Percentiles rank a stretch among this genome's conserved stretches.
phyloP scores from a whole-genome alignment of 2,888 invertebrate genomes.

The Spicauda simplicius region DNA sequence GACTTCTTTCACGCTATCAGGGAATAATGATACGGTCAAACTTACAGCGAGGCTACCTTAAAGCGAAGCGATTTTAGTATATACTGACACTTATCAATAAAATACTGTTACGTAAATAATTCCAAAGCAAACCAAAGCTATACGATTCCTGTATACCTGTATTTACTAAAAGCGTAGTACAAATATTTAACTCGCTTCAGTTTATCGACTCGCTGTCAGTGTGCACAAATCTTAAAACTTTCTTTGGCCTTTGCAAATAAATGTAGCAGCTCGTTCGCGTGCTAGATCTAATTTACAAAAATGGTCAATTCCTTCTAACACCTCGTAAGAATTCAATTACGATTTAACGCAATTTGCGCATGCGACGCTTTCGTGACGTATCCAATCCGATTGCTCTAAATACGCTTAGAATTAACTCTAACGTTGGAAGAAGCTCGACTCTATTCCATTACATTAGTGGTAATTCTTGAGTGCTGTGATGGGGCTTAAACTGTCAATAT shows the following conservation, averaged over 20 bases:
- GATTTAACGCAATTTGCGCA: constrained; percentile 69
- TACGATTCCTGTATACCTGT: background rate
- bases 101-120: background rate
- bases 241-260: constrained; percentile 53
- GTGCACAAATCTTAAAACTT: constrained; percentile 32
- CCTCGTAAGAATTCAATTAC: constrained; percentile 79
- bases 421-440: constrained; percentile 12
- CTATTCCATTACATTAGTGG: constrained; percentile 36
- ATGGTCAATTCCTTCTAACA: constrained; percentile 72
- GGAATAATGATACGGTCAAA: constrained; percentile 25
- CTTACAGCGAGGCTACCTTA: background rate
- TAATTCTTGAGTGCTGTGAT: constrained; percentile 40
- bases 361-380: constrained; percentile 56
- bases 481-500: constrained; percentile 73
- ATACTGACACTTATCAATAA: background rate
- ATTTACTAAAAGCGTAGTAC: background rate
- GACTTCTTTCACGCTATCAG: constrained; percentile 40
- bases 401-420: constrained; percentile 31
- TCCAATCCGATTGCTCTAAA: constrained; percentile 42
- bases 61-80: background rate
- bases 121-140: background rate
- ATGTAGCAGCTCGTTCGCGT: constrained; percentile 61
- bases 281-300: constrained; percentile 78
- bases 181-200: background rate
- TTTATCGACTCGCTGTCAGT: background rate